Percentiles rank a stretch among this genome's conserved stretches.
phyloP scores from a whole-genome alignment of 2,888 invertebrate genomes.

The Eupithecia exiguata region DNA sequence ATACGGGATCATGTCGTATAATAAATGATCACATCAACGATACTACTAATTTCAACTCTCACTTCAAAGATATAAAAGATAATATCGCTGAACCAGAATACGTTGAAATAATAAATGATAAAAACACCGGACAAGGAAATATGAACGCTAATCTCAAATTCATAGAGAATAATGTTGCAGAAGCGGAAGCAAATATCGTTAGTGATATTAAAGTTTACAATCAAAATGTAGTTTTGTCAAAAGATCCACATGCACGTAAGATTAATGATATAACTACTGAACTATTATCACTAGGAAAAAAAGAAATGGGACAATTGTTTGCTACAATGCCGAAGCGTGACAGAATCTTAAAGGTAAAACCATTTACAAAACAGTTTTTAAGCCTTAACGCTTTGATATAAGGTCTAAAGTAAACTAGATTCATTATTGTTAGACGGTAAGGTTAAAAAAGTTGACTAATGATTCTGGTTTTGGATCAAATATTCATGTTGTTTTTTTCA shows the following conservation, averaged over 20 bases:
- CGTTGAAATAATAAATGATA: slow-evolving; percentile 24
- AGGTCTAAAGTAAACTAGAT: slow-evolving; percentile 43
- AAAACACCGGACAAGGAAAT: slow-evolving; percentile 22
- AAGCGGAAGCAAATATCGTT: slow-evolving; percentile 56
- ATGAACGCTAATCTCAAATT: slow-evolving; percentile 13
- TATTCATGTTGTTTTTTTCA: slow-evolving; percentile 79
- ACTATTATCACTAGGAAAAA: slow-evolving; percentile 70
- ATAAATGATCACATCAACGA: slow-evolving; percentile 65
- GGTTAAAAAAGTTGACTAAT: slow-evolving; percentile 81
- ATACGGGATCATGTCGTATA: slow-evolving; percentile 70
- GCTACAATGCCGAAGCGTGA: slow-evolving; percentile 63
- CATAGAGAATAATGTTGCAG: slow-evolving; percentile 37
- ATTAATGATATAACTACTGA: slow-evolving; percentile 78
- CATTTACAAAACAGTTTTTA: not conserved
- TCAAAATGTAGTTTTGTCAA: slow-evolving; percentile 74
- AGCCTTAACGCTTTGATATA: slow-evolving; percentile 36
- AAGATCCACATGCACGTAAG: slow-evolving; percentile 73
- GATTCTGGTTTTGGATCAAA: slow-evolving; percentile 82
- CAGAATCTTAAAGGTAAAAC: slow-evolving; percentile 54
- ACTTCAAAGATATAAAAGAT: slow-evolving; percentile 41
- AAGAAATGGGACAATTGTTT: slow-evolving; percentile 69
- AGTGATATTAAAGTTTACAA: slow-evolving; percentile 69
- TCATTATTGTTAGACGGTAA: slow-evolving; percentile 28
- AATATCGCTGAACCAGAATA: slow-evolving; percentile 43
- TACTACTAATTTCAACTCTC: slow-evolving; percentile 52